A percentile compares a stretch with the other conserved stretches of the same genome.
phyloP scores from a whole-genome alignment of 2,113 vertebrate species.

The Pandion haliaetus region DNA sequence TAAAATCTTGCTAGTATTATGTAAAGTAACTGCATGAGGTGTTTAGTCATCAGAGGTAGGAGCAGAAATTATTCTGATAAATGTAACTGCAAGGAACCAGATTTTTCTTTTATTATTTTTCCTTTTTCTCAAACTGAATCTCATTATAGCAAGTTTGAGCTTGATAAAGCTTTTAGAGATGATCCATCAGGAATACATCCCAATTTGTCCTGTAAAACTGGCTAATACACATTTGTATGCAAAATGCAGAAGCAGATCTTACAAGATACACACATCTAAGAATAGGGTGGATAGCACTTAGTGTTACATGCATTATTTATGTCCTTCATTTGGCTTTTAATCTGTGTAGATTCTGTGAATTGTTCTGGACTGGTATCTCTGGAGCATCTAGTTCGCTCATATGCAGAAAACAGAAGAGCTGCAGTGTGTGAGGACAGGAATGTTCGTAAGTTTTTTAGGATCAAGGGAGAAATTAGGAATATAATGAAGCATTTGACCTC shows the following conservation, averaged over 20 bases:
- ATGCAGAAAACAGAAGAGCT: background rate
- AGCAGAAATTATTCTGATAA: background rate
- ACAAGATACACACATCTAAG: background rate
- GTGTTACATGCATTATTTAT: constrained; percentile 21
- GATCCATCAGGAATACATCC: background rate
- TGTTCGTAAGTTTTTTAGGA: background rate
- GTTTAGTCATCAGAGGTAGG: background rate
- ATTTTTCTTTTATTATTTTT: background rate
- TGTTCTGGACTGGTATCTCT: background rate
- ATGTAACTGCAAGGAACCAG: background rate
- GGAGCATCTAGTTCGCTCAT: background rate
- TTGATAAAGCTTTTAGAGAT: background rate
- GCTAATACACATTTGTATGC: constrained; percentile 1
- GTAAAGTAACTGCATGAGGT: background rate
- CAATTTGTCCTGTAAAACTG: background rate
- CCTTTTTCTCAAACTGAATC: background rate
- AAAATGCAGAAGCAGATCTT: background rate
- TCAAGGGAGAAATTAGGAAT: background rate
- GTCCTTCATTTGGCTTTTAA: constrained; percentile 9
- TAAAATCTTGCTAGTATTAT: background rate
- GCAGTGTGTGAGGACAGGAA: background rate
- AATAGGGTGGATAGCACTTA: background rate
- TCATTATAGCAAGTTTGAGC: background rate
- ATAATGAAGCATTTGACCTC: background rate
- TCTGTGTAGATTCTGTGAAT: background rate